Evolutionary conservation across 2,797 vertebrate genomes (phyloP), one percentile per base, ranked within the genome.

Genomic region (Coendou prehensilis): DNA sequence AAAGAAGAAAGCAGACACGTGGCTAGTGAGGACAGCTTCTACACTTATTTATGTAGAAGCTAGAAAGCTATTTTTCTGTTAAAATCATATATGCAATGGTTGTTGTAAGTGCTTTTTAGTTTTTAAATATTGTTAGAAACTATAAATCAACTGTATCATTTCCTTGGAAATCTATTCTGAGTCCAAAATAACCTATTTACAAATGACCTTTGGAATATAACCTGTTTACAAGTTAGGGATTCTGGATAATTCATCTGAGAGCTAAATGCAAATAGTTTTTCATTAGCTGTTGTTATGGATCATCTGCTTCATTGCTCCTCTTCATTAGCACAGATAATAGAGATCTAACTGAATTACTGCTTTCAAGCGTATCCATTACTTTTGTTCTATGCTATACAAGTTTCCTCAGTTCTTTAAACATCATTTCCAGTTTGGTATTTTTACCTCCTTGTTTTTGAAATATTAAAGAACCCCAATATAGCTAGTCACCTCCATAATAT

Each of bases 301-400:
- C 93, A 80, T 97, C 93, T 97, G 97, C 85, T 93, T 96, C 97
- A 96, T 86, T 95, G 89, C 95, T 92, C 4, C 59, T 96, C 97
- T 96, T 97, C 97, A 97, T 97, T 98, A 98, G 92, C 90, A 94
- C 94, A 86, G 85, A 97, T 97, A 95, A 97, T 96, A 93, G 95
- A 97, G 93, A 95, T 82, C 94, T 94, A 96, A 95, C 96, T 59
- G 90, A 95, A 95, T 94, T 88, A 95, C 75, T 59, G 81, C 95
- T 94, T 80, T 73, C 91, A 85, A 93, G 96, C 89, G 26, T 76
- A 22, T 54, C 73, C 57, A 56, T 94, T 92, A 86, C 61, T 96
- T 91, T 93, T 96, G 79, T 88, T 96, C n/a, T 63, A 50, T 56
- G 23, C 20, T 37, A 64, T 10, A 33, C 54, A 84, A 18, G 17